These are phyloP conservation scores for Gymnothorax reevesii DNA, from an alignment of 2,797 vertebrate genomes.

Conservation along the genomic window DNA sequence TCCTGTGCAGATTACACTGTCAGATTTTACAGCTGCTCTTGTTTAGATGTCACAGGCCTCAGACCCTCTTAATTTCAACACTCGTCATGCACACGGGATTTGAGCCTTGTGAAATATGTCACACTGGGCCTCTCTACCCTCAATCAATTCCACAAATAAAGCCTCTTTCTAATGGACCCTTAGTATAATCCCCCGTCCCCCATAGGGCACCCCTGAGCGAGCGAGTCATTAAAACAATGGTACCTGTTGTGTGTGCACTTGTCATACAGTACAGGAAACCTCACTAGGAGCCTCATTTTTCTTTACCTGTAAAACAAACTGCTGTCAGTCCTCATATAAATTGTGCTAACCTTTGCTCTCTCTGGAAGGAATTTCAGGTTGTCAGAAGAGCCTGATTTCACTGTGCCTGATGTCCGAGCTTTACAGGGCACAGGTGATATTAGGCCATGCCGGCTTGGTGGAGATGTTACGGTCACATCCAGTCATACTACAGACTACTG, in stretches of 20 bases:
- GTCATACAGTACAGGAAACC: background rate
- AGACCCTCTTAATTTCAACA: too few species aligned
- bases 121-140: background rate
- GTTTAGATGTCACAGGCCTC: slow-evolving; percentile 28
- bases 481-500: too few species aligned
- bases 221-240: background rate
- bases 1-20: slow-evolving; percentile 9
- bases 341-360: background rate
- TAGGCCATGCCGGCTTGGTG: too few species aligned
- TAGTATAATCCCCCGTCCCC: background rate
- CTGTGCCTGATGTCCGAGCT: background rate
- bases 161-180: background rate
- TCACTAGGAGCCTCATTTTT: background rate
- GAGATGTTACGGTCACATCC: too few species aligned
- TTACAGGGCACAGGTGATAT: background rate
- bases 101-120: background rate
- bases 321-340: background rate
- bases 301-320: background rate
- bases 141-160: background rate
- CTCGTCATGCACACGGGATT: background rate
- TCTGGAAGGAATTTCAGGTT: background rate
- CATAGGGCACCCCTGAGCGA: background rate
- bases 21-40: slow-evolving; percentile 46
- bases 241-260: background rate
- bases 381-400: background rate